A percentile compares a stretch with the other conserved stretches of the same genome.
Conservation (phyloP, 2,797 vertebrate species). For the Amblyraja radiata region DNA sequence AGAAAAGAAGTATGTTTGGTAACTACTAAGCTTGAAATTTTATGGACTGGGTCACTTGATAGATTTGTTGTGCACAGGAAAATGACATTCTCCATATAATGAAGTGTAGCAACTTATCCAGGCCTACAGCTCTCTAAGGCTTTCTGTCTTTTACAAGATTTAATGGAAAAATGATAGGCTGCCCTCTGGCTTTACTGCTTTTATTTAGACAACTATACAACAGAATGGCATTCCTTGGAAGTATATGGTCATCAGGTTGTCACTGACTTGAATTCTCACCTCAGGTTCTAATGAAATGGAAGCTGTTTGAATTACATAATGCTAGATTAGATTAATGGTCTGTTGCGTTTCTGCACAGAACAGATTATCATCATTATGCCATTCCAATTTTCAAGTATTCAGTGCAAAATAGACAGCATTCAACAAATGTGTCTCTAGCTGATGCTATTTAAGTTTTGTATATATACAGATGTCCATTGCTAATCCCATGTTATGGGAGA, state of each 20-base stretch:
- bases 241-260: constrained; percentile 40
- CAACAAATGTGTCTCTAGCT: neutral
- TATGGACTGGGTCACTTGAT: constrained; percentile 33
- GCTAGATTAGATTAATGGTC: neutral
- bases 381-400: neutral
- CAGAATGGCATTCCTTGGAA: constrained; percentile 45
- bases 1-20: constrained; percentile 16
- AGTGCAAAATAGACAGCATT: neutral
- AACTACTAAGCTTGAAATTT: constrained; percentile 28
- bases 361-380: neutral
- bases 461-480: neutral
- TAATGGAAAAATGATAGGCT: constrained; percentile 44
- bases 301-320: neutral
- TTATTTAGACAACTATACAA: constrained; percentile 46
- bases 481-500: neutral
- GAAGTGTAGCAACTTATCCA: constrained; percentile 26
- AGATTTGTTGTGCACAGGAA: constrained; percentile 32
- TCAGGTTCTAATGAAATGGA: neutral
- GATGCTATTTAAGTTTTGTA: neutral
- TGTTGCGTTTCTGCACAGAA: neutral
- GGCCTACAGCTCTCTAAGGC: constrained; percentile 24
- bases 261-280: neutral
- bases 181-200: constrained; percentile 40
- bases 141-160: constrained; percentile 42
- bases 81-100: constrained; percentile 31